Evolutionary conservation across 1,140 invertebrate species (phyloP).

Genomic region (Metaphire vulgaris): DNA sequence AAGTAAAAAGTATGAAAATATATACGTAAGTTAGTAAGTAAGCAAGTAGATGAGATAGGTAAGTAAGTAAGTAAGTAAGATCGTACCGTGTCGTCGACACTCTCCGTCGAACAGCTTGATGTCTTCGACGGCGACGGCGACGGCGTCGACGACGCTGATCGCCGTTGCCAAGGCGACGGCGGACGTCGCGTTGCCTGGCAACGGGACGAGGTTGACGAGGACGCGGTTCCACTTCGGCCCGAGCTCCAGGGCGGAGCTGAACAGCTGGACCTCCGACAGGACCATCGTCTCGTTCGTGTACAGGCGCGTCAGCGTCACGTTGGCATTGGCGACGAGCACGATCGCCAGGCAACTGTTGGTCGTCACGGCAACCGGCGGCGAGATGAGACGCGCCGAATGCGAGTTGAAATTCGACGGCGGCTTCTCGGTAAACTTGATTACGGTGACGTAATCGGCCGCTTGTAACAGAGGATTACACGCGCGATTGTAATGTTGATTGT

Average conservation of each 20-base stretch:
- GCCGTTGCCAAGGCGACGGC: not conserved
- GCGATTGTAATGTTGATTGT: no score
- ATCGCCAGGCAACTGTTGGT: slow-evolving; percentile 4
- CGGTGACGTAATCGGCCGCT: slow-evolving; percentile 8
- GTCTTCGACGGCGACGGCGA: not conserved
- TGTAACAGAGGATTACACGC: no score
- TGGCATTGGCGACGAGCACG: slow-evolving; percentile 8
- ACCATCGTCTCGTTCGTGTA: not conserved
- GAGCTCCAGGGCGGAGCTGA: not conserved
- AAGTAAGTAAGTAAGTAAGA: no score
- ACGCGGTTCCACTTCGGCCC: not conserved
- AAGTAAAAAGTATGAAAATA: no score
- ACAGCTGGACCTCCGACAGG: not conserved
- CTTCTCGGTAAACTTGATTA: not conserved
- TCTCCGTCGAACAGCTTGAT: not conserved
- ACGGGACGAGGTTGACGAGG: not conserved
- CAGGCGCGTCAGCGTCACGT: not conserved
- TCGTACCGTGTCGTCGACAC: not conserved
- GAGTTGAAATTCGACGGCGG: not conserved
- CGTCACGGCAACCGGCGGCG: slow-evolving; percentile 5
- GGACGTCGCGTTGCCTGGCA: not conserved
- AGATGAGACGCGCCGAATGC: slow-evolving; percentile 13
- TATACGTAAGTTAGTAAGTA: no score
- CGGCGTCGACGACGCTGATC: not conserved
- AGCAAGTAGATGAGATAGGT: no score